Evolutionary conservation across 1,140 invertebrate genomes (phyloP).

Genomic region (Oreohelix idahoensis): DNA sequence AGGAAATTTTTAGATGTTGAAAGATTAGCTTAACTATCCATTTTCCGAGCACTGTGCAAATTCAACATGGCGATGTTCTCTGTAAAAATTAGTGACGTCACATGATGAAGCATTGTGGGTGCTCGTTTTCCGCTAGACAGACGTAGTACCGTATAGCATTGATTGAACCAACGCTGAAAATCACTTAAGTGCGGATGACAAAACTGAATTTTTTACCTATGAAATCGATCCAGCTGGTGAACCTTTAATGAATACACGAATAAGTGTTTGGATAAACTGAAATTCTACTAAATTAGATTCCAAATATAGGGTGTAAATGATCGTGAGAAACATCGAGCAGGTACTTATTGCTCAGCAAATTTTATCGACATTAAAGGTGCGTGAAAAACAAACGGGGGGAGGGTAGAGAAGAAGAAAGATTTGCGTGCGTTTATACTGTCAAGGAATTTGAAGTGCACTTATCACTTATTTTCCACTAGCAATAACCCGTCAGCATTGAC

Average conservation of each 20-base stretch:
- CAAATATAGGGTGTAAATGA: neutral
- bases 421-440: neutral
- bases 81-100: constrained; percentile 46
- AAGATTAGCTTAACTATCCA: constrained; percentile 44
- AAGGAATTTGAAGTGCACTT: too few relatives aligned
- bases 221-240: neutral
- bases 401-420: too few relatives aligned
- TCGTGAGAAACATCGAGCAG: neutral
- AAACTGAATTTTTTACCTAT: neutral
- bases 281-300: neutral
- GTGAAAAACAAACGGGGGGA: too few relatives aligned
- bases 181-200: neutral
- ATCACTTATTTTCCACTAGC: too few relatives aligned
- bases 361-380: neutral
- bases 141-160: too few relatives aligned
- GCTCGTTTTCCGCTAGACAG: neutral
- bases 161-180: neutral
- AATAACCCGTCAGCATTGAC: too few relatives aligned
- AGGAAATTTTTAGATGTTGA: constrained; percentile 49
- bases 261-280: neutral
- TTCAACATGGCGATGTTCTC: constrained; percentile 46
- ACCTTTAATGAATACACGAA: neutral
- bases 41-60: constrained; percentile 24
- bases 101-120: constrained; percentile 45
- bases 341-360: neutral